Evolutionary conservation across 2,797 vertebrate genomes (phyloP), one percentile per base, ranked within the genome.

Genomic region (Melanotaenia parkinsoni): DNA sequence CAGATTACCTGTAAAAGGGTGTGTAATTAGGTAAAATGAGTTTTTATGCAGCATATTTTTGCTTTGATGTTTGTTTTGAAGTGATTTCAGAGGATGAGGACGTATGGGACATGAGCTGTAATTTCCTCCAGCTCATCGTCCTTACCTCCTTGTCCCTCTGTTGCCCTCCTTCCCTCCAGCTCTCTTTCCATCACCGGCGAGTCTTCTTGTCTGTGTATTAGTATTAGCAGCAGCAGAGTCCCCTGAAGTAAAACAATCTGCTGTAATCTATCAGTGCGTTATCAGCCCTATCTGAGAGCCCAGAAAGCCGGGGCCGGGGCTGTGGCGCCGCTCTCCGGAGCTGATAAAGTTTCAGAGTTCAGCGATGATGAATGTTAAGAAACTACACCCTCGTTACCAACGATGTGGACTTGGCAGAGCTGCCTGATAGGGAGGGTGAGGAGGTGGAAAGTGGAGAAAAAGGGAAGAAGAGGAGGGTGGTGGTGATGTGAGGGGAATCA

Each of bases 261-360:
- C 87, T 96, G 96, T 97, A 94, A 98, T 98, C 97, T 98, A 96
- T 96, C 95, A 96, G 96, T 12, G 81, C 32, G 91, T 96, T 98
- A 97, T 98, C 96, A 43, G 91, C 76, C 93, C 95, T 97, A 97
- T 97, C 96, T 91, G 94, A 95, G 96, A 94, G 95, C 94, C 83
- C 92, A 96, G 96, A 96, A 95, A 96, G 96, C 95, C 95, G 92
- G 85, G 95, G 94, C 95, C 84, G 87, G 92, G 93, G 87, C 92
- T 87, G 89, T 94, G 94, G 95, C 94, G 94, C 97, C 96, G 94
- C 92, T 91, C 96, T 95, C 91, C 83, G 89, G 90, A 91, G 93
- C 95, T 96, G 97, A 99, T 99, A 98, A 98, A 96, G 96, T 97
- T 96, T 95, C 97, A 95, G 94, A 97, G 97, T 96, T 96, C 96